Base-by-base conservation (phyloP, 2,888 invertebrate species). In the Amphipyra tragopoginis region DNA sequence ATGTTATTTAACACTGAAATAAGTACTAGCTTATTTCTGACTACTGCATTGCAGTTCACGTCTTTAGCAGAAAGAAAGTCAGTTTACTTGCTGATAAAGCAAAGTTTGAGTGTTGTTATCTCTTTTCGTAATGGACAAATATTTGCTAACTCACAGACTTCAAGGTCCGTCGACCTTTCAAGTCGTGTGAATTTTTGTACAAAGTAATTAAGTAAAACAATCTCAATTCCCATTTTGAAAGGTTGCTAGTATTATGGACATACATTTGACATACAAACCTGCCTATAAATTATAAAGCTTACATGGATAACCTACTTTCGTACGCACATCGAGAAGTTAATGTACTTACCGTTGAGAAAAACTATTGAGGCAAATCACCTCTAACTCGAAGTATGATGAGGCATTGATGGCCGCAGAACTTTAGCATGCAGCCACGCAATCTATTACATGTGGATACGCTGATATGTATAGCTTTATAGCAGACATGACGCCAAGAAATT, bases 141-240 rank as follows among this genome's bases (percentile, higher is more conserved):
- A 87, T 92, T 90, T 85, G 82, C 68, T 70, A 64, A 78, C 66
- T 77, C 76, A 64, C 66, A 74, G 68, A 73, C 74, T 81, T 85
- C 86, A 88, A 88, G 86, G 87, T 81, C 80, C 84, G 75, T 77
- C 79, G 79, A 85, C 84, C 82, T 87, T 83, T 82, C 64, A 60
- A 77, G 45, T 48, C 61, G 71, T 69, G 62, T 63, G 72, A 76
- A 72, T 64, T 72, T 72, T 62, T 50, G 55, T 59, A 56, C 39
- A 57, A 59, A 64, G 42, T 55, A 74, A 63, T 68, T 54, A 51
- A 21, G 21, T 21, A 21, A 49, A 66, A 50, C 45, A 48, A 53
- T 60, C 55, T 59, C 49, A 65, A 45, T 52, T 50, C 50, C 36
- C 48, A 54, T 26, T 57, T 65, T 49, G 21, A 52, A 58, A 54